Base-by-base conservation (phyloP, 2,113 vertebrate species). In the Tyto alba region DNA sequence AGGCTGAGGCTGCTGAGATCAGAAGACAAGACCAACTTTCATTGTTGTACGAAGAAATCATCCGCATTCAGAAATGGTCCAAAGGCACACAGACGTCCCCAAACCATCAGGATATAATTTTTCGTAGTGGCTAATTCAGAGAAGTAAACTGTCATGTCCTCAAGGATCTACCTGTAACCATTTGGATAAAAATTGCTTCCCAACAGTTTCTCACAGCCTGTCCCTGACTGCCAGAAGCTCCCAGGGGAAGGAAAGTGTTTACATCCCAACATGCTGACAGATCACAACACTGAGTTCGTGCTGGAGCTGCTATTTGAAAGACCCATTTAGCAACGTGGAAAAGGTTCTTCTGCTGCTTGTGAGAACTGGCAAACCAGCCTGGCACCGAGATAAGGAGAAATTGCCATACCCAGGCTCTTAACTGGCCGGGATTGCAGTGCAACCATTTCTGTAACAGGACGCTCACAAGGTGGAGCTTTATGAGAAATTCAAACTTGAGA, bases 401-500 rank as follows among this genome's bases (percentile, higher is more conserved):
- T 6, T 40, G 32, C 47, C 5, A 3, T 41, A 10, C 12, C 17
- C 0, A 1, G 32, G 16, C 50, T 48, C 1, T 64, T 48, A 55
- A 45, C 13, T 19, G 78, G 3, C 6, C 0, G 1, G 83, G 63
- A 72, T 68, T 3, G 3, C 43, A 23, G 30, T 1, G 13, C 29
- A 41, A 32, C 29, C 9, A 0, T 27, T 84, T 22, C 60, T 1
- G 0, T 22, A 45, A 10, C 2, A 16, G 62, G 47, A n/a, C 14
- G 3, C 60, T 63, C 68, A 11, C 12, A n/a, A 26, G 13, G 6
- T 34, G 53, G 56, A 40, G 27, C 43, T 89, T 41, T 40, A 34
- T 2, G 2, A 85, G 36, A 73, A 71, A 88, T 67, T 69, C 32
- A 45, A 77, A 36, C 25, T 34, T 13, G 32, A 66, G 62, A 91